Evolutionary conservation across 2,888 invertebrate species (phyloP).

Genomic region (Alloplasta piceator): DNA sequence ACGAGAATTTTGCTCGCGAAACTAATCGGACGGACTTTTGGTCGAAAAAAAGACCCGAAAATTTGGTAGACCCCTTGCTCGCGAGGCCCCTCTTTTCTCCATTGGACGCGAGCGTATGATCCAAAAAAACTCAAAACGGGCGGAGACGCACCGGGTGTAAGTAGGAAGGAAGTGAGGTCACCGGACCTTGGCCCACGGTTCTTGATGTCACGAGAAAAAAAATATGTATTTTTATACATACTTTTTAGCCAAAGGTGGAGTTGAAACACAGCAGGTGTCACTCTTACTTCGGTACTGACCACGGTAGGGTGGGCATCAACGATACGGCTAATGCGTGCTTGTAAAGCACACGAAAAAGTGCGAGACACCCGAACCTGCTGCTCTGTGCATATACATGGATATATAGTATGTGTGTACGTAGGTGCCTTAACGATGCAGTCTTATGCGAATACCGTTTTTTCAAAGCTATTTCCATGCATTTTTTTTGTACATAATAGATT

Average conservation of each 20-base stretch:
- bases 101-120: no score
- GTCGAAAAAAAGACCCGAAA: background rate
- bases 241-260: slow-evolving; percentile 54
- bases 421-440: background rate
- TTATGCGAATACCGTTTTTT: background rate
- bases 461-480: background rate
- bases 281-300: slow-evolving; percentile 31
- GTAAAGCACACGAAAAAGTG: slow-evolving; percentile 7
- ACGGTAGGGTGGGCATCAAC: slow-evolving; percentile 37
- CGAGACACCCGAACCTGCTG: slow-evolving; percentile 25
- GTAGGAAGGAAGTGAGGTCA: slow-evolving; percentile 79
- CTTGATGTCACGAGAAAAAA: slow-evolving; percentile 64
- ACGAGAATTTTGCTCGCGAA: no score
- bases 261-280: slow-evolving; percentile 56
- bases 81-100: no score
- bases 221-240: slow-evolving; percentile 47
- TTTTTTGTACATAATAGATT: background rate
- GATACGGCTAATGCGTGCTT: slow-evolving; percentile 60
- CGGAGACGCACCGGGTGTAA: slow-evolving; percentile 44
- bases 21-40: background rate
- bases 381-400: background rate
- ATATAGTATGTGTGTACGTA: background rate
- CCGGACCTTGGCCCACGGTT: slow-evolving; percentile 76
- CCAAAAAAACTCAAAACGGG: slow-evolving; percentile 37
- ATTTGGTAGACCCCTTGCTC: no score